Base-by-base conservation (phyloP, 1,140 invertebrate genomes). In the Stegodyphus dumicola region DNA sequence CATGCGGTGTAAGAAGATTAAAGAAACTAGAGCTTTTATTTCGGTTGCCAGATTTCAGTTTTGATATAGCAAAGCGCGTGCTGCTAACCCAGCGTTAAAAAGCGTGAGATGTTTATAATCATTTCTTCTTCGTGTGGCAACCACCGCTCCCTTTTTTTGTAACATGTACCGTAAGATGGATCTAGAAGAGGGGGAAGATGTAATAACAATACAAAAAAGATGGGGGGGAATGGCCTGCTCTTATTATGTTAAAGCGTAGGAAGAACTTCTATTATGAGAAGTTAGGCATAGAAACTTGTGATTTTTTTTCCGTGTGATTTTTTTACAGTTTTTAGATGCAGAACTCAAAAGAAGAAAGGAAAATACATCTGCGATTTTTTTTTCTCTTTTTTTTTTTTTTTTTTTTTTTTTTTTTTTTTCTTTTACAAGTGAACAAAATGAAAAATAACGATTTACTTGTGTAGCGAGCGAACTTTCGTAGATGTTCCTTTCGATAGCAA, bases 21-120 rank as follows among this genome's bases (percentile, higher is more conserved):
- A 33, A 33, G 33, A 33, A 33, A 33, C 33, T 33, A 33, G 33
- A 33, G 33, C 33, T 33, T 33, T 33, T 33, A 13, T 73, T 60
- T 73, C 67, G 18, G 18, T 81, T 81, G 69, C 69, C 54, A 81
- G 78, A 81, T 81, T 6, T n/a, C 54, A 6, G 13, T 17, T 33
- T 69, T 15, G 70, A 71, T 81, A 73, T n/a, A 49, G 67, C 33
- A 79, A 70, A 33, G 33, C 18, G 69, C 56, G 53, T 52, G 56
- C 56, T 73, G 7, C 33, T n/a, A 60, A 33, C 6, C 17, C 18
- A 15, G 65, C 51, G 49, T 70, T 80, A 71, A 33, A 71, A 78
- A 80, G 48, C 69, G 78, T 73, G 78, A 81, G 69, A 73, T 71
- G 53, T 53, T 73, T 73, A 81, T 81, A 81, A 81, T 81, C 78